phyloP scores from a whole-genome alignment of 2,888 invertebrate genomes.

The Polyommatus icarus region DNA sequence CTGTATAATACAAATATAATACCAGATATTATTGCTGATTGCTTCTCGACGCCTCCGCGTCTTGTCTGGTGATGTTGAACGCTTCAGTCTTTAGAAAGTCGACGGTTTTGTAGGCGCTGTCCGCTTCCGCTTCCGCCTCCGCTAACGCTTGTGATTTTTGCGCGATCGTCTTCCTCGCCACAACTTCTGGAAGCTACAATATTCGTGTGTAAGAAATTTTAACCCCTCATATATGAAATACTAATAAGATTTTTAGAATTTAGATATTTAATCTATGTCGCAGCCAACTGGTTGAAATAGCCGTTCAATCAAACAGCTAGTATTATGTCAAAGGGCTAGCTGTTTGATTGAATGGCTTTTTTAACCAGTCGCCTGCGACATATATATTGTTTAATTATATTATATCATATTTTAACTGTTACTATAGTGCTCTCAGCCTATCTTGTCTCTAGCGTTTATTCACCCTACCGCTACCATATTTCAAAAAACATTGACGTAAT shows the following conservation, averaged over 20 bases:
- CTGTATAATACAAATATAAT: not conserved
- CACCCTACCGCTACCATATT: too few species aligned
- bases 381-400: too few species aligned
- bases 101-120: constrained; percentile 92
- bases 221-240: not conserved
- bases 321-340: too few species aligned
- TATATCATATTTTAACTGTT: too few species aligned
- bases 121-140: constrained; percentile 56
- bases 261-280: too few species aligned
- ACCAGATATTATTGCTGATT: constrained; percentile 46
- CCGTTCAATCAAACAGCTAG: too few species aligned
- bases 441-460: too few species aligned
- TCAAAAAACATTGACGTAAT: too few species aligned
- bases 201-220: constrained; percentile 8
- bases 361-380: too few species aligned
- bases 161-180: constrained; percentile 45
- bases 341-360: too few species aligned
- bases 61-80: constrained; percentile 91
- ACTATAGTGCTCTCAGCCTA: too few species aligned
- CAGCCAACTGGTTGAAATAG: too few species aligned
- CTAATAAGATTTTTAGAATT: not conserved
- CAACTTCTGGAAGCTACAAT: constrained; percentile 46
- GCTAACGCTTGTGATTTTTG: constrained; percentile 56
- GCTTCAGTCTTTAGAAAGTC: constrained; percentile 97
- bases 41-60: constrained; percentile 85